Conservation (phyloP, 1,140 invertebrate species). For the Gryon sp. region DNA sequence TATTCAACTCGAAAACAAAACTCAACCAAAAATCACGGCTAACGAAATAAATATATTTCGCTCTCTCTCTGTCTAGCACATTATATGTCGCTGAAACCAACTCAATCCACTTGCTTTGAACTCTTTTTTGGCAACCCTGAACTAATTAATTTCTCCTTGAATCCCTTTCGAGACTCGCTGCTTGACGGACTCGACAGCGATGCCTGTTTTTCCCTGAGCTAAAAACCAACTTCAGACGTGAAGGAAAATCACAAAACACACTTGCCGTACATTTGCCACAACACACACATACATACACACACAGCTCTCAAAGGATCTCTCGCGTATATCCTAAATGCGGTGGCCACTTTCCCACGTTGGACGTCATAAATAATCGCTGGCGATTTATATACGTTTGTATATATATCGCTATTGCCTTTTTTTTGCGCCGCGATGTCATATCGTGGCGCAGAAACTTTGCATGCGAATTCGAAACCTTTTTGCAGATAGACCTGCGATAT, state of each 20-base stretch:
- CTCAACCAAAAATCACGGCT: too few species aligned
- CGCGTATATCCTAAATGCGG: too few species aligned
- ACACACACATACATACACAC: too few species aligned
- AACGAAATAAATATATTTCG: too few species aligned
- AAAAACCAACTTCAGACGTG: too few species aligned
- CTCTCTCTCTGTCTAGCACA: too few species aligned
- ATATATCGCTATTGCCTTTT: conserved; percentile 8
- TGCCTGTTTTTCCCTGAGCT: conserved; percentile 22
- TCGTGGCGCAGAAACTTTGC: conserved; percentile 15
- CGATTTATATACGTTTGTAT: conserved; percentile 14
- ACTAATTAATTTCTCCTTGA: conserved; percentile 49
- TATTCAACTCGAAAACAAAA: too few species aligned
- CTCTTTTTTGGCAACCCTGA: conserved; percentile 46
- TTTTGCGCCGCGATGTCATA: conserved; percentile 12
- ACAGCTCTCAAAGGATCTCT: too few species aligned
- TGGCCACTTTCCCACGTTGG: conserved; percentile 20
- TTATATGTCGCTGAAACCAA: background rate
- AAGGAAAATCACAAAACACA: too few species aligned
- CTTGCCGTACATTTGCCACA: too few species aligned
- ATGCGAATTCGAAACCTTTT: conserved; percentile 18
- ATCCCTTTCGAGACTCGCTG: conserved; percentile 15
- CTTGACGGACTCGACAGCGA: conserved; percentile 13
- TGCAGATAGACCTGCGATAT: conserved; percentile 16
- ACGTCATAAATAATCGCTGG: conserved; percentile 5
- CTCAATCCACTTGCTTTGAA: conserved; percentile 53